Evolutionary conservation across 92 coral and sea anemone genomes (phyloP).

Genomic region (Heliopora coerulea): DNA sequence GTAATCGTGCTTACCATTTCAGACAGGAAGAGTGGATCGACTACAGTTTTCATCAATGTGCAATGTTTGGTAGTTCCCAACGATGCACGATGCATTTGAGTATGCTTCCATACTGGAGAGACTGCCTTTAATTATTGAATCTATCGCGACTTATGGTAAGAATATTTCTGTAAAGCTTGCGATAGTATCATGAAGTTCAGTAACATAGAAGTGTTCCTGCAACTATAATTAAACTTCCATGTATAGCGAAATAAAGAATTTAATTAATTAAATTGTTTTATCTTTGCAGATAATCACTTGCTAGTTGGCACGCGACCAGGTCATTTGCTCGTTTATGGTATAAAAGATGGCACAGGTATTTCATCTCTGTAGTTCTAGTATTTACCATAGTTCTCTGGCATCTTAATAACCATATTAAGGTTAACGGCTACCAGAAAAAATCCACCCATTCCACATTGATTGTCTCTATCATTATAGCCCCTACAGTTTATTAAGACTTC

Average conservation of each 20-base stretch:
- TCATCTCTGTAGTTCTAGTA: neutral
- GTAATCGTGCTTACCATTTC: neutral
- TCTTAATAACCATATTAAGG: no score
- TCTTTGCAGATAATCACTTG: slow-evolving; percentile 65
- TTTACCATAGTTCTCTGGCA: neutral
- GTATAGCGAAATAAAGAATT: no score
- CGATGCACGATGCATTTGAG: slow-evolving; percentile 99
- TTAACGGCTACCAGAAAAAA: no score
- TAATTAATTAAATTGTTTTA: neutral
- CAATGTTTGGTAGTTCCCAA: slow-evolving; percentile 40
- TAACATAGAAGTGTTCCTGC: no score
- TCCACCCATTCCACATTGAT: no score
- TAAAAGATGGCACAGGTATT: slow-evolving; percentile 87
- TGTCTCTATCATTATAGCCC: no score
- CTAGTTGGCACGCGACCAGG: slow-evolving; percentile 98
- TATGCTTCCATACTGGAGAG: slow-evolving; percentile 94
- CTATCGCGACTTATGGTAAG: slow-evolving; percentile 93
- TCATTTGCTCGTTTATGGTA: slow-evolving; percentile 79
- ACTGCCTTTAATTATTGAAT: slow-evolving; percentile 90
- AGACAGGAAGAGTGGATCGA: no score
- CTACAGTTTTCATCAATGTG: no score
- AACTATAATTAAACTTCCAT: no score
- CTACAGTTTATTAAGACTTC: no score
- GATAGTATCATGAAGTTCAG: no score
- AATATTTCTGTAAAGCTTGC: no score